These are phyloP conservation scores for Schizaphis graminum DNA, from an alignment of 2,888 invertebrate species.

Conservation along the genomic window DNA sequence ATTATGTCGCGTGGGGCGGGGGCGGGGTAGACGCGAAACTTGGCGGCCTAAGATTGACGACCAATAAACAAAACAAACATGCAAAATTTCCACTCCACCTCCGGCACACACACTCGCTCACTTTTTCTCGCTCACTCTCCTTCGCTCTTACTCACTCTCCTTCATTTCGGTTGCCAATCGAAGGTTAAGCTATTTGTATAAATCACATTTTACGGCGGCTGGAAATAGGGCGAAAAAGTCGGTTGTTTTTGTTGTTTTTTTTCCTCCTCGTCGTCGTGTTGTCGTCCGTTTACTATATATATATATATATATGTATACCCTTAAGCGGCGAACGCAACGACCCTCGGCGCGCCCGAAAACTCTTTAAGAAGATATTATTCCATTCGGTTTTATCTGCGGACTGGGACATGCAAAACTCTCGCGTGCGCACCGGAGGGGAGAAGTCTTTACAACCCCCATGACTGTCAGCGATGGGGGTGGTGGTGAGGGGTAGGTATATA, in stretches of 20 bases:
- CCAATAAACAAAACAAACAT: constrained; percentile 61
- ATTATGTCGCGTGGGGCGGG: constrained; percentile 29
- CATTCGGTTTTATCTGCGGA: constrained; percentile 65
- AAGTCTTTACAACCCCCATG: constrained; percentile 57
- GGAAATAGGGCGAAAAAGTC: constrained; percentile 55
- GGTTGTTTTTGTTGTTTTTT: constrained; percentile 36
- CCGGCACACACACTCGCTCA: background rate
- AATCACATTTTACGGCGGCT: constrained; percentile 62
- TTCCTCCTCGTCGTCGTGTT: background rate
- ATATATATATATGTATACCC: constrained; percentile 22
- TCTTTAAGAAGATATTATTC: constrained; percentile 60
- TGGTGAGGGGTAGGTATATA: background rate
- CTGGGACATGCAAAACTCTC: constrained; percentile 65
- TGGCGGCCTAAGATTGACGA: constrained; percentile 63
- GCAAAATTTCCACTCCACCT: constrained; percentile 48
- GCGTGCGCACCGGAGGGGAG: constrained; percentile 41
- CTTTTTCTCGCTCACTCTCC: background rate
- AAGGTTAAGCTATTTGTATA: constrained; percentile 65
- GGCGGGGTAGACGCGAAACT: background rate
- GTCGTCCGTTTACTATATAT: background rate
- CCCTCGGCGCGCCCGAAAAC: constrained; percentile 62
- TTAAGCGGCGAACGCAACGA: constrained; percentile 62
- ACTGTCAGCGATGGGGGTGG: background rate
- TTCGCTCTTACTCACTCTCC: background rate
- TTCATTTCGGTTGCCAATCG: constrained; percentile 43